Evolutionary conservation across 1,140 invertebrate species (phyloP).

Genomic region (Berghia stephanieae): DNA sequence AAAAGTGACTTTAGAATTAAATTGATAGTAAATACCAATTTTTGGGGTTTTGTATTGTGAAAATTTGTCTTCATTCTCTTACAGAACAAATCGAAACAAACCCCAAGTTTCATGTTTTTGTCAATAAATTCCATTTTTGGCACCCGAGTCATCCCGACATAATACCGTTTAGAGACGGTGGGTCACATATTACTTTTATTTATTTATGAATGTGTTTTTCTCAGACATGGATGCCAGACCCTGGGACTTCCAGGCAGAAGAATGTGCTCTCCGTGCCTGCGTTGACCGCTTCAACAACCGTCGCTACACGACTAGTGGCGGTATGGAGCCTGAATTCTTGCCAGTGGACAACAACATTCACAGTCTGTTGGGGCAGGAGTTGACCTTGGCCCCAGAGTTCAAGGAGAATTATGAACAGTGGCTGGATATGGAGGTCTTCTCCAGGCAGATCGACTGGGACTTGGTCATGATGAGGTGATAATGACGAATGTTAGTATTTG

Average conservation of each 20-base stretch:
- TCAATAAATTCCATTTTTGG: no score
- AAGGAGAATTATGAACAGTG: conserved; percentile 96
- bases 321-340: conserved; percentile 74
- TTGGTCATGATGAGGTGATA: conserved; percentile 65
- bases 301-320: conserved; percentile 75
- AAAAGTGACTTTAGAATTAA: no score
- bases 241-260: conserved; percentile 99
- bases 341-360: conserved; percentile 87
- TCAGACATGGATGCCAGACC: conserved; percentile 93
- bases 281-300: conserved; percentile 96
- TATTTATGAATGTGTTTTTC: conserved; percentile 25
- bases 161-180: no score
- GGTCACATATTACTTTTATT: no score
- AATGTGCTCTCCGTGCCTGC: conserved; percentile 89
- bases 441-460: conserved; percentile 77
- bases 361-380: conserved; percentile 79
- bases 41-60: no score
- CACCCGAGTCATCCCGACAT: no score
- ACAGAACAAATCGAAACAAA: no score
- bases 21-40: no score
- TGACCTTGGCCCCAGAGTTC: conserved; percentile 92
- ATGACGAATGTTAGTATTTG: no score
- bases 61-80: no score
- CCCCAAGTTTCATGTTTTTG: no score
- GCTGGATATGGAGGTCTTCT: conserved; percentile 96